Base-by-base conservation (phyloP, 2,113 vertebrate species). In the Bubalus kerabau region DNA sequence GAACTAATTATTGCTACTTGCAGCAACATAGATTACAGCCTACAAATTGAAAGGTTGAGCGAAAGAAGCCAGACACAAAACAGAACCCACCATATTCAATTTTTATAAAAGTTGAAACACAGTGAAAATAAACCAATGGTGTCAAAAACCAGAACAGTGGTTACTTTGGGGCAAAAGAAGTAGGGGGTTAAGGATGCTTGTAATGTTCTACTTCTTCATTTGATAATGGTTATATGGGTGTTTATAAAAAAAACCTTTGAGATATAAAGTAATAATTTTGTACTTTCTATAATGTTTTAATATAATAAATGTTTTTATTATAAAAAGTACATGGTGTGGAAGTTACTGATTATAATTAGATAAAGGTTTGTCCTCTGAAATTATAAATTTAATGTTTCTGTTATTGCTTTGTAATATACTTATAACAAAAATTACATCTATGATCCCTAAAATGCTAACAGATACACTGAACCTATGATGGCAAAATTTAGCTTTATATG, bases 401-500 rank as follows among this genome's bases (percentile, higher is more conserved):
- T 40, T 89, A 81, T 36, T 94, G 19, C 30, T 94, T 94, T 92
- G 13, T 95, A 97, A 95, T 71, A 96, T 74, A 76, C 48, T 94
- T 85, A 90, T 46, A 91, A 94, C 85, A 87, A 96, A 97, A 92
- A 90, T 43, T 94, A 92, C 10, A 97, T 60, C 52, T 43, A 91
- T 52, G 14, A 78, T 90, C 91, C 13, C 30, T 8, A 59, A 95
- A 96, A 40, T 71, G 23, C 19, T 88, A 64, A 97, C 19, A 95
- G 36, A 88, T 59, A 95, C 36, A 93, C 1, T 74, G 26, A 95
- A 91, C 1, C 16, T 40, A 56, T 50, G 48, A 40, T 96, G 85
- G 23, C 48, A 89, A 82, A 94, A 96, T 89, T 95, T 84, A 92
- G n/a, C 32, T 93, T 94, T 56, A 56, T 54, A 7, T 88, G 11